These are phyloP conservation scores for Paracyclopina nana DNA, from an alignment of 1,140 invertebrate genomes.

Conservation along the genomic window DNA sequence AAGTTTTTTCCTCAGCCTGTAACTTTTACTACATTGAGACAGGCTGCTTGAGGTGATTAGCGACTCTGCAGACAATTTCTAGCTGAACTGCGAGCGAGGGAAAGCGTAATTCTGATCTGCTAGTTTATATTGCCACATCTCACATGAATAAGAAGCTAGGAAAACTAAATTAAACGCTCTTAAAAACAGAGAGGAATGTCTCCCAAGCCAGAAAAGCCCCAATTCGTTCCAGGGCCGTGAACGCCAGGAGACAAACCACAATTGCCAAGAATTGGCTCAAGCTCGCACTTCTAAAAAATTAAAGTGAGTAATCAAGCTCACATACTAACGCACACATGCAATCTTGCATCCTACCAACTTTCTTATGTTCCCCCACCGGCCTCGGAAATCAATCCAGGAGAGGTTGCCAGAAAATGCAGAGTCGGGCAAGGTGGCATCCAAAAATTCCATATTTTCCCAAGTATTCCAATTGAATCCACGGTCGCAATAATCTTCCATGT, in stretches of 20 bases:
- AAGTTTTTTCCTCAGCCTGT: too few relatives aligned
- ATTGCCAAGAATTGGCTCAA: conserved; percentile 3
- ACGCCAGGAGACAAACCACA: background rate
- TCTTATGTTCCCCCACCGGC: background rate
- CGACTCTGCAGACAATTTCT: too few relatives aligned
- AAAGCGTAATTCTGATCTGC: too few relatives aligned
- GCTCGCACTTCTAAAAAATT: background rate
- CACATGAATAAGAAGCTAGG: too few relatives aligned
- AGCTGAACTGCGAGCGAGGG: too few relatives aligned
- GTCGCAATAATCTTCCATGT: conserved; percentile 18
- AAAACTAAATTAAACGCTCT: too few relatives aligned
- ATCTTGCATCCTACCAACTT: background rate
- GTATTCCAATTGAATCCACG: conserved; percentile 19
- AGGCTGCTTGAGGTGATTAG: too few relatives aligned
- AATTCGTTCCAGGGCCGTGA: background rate
- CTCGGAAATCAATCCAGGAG: background rate
- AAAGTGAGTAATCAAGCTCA: too few relatives aligned
- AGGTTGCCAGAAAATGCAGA: background rate
- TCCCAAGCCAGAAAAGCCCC: too few relatives aligned
- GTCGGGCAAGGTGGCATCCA: conserved; percentile 4
- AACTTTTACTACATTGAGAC: too few relatives aligned
- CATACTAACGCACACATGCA: background rate
- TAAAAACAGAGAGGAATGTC: too few relatives aligned
- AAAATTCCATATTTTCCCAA: conserved; percentile 19
- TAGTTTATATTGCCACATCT: too few relatives aligned